These are phyloP conservation scores for Cyclina sinensis DNA, from an alignment of 1,140 invertebrate species.

Conservation along the genomic window DNA sequence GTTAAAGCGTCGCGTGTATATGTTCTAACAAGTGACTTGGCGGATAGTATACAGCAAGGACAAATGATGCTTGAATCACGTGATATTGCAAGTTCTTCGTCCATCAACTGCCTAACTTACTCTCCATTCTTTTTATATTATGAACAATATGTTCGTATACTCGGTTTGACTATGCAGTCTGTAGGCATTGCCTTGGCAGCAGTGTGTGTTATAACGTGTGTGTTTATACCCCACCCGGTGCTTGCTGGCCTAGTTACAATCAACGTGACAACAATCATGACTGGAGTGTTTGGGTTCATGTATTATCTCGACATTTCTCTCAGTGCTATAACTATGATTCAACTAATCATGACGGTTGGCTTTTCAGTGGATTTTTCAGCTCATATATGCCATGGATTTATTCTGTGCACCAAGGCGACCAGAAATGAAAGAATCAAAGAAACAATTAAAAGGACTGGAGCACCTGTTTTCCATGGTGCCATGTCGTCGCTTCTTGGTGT, in stretches of 20 bases:
- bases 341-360: conserved; percentile 99
- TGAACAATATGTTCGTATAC: conserved; percentile 95
- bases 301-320: conserved; percentile 97
- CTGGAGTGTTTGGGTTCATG: conserved; percentile 98
- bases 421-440: conserved; percentile 92
- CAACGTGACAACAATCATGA: conserved; percentile 97
- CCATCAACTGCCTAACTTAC: conserved; percentile 71
- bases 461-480: no score
- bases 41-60: conserved; percentile 63
- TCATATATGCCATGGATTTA: conserved; percentile 98
- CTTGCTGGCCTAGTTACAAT: conserved; percentile 98
- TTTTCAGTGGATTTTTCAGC: conserved; percentile 99
- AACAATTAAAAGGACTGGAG: no score
- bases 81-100: conserved; percentile 70
- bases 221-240: conserved; percentile 97
- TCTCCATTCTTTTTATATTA: conserved; percentile 74
- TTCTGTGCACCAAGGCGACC: conserved; percentile 90
- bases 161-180: conserved; percentile 96
- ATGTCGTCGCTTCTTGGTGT: no score
- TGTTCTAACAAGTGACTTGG: conserved; percentile 66
- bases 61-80: conserved; percentile 74
- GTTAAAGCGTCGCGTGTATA: conserved; percentile 90
- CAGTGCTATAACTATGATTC: conserved; percentile 99
- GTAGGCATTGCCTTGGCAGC: conserved; percentile 96
- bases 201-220: conserved; percentile 98